A percentile compares a stretch with the other conserved stretches of the same genome.
These are phyloP conservation scores for Forbesichthys papilliferus DNA, from an alignment of 2,113 vertebrate genomes.

Conservation along the genomic window DNA sequence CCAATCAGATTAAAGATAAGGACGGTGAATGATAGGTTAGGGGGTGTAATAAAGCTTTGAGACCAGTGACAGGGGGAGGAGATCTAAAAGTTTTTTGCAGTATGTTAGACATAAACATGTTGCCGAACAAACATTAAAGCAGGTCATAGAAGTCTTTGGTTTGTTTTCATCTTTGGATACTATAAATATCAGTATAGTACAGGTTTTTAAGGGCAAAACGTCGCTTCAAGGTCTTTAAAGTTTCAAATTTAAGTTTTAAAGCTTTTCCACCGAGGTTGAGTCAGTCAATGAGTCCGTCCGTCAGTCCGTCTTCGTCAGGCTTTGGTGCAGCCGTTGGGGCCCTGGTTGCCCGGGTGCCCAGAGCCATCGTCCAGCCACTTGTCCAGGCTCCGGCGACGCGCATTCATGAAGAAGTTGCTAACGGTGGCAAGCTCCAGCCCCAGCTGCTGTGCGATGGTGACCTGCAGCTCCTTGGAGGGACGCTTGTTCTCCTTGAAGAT, in stretches of 20 bases:
- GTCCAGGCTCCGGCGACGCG: conserved; percentile 94
- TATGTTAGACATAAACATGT: conserved; percentile 85
- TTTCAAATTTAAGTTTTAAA: conserved; percentile 82
- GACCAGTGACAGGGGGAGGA: conserved; percentile 75
- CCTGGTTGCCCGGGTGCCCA: conserved; percentile 85
- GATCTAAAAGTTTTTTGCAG: conserved; percentile 80
- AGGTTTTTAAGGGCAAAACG: conserved; percentile 95
- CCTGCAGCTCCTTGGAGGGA: conserved; percentile 98
- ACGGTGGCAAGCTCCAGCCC: conserved; percentile 97
- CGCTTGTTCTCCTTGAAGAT: conserved; percentile 99
- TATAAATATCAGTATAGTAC: conserved; percentile 97
- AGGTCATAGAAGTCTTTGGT: conserved; percentile 98
- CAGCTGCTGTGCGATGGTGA: conserved; percentile 99
- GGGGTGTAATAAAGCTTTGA: conserved; percentile 77
- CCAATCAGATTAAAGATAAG: conserved; percentile 78
- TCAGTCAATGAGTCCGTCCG: conserved; percentile 79
- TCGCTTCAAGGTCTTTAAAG: conserved; percentile 87
- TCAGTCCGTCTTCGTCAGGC: conserved; percentile 85
- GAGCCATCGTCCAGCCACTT: conserved; percentile 98
- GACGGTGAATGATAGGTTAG: conserved; percentile 60
- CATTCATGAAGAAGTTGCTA: conserved; percentile 99
- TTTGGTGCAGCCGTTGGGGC: conserved; percentile 97
- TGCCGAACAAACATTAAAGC: conserved; percentile 89
- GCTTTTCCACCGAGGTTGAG: conserved; percentile 86
- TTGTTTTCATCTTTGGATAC: conserved; percentile 98